Percentiles rank a stretch among this genome's conserved stretches.
Conservation (phyloP, 1,140 invertebrate genomes). For the Bombus sylvicola region DNA sequence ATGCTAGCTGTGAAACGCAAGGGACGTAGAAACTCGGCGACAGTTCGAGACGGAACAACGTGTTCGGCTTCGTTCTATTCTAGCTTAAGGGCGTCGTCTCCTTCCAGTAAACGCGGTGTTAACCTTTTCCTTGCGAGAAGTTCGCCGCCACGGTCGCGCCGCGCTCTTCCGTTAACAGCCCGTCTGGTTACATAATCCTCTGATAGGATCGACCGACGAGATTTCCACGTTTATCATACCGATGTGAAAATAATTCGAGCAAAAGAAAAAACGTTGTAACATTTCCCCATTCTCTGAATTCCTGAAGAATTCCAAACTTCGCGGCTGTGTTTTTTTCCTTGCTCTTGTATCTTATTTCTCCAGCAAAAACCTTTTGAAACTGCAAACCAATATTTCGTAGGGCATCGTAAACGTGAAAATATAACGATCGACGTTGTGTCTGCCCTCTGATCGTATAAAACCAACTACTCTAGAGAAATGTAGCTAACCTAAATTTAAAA, state of each 20-base stretch:
- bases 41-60: constrained; percentile 66
- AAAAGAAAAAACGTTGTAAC: neutral
- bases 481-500: neutral
- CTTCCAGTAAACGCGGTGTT: constrained; percentile 37
- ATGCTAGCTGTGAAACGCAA: neutral
- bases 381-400: too few species aligned
- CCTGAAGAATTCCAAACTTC: too few species aligned
- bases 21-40: constrained; percentile 32
- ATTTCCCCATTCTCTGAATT: neutral
- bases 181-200: constrained; percentile 36
- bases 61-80: constrained; percentile 55
- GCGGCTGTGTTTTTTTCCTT: too few species aligned
- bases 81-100: constrained; percentile 38
- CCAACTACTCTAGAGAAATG: neutral
- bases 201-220: neutral
- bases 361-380: too few species aligned
- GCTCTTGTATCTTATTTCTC: too few species aligned
- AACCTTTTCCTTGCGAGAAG: constrained; percentile 66
- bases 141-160: neutral
- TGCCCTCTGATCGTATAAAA: too few species aligned
- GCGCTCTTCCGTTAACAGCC: neutral
- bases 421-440: too few species aligned
- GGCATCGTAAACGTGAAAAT: too few species aligned
- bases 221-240: neutral
- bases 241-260: neutral